Conservation (phyloP, 2,113 vertebrate genomes). For the Vanacampus margaritifer region DNA sequence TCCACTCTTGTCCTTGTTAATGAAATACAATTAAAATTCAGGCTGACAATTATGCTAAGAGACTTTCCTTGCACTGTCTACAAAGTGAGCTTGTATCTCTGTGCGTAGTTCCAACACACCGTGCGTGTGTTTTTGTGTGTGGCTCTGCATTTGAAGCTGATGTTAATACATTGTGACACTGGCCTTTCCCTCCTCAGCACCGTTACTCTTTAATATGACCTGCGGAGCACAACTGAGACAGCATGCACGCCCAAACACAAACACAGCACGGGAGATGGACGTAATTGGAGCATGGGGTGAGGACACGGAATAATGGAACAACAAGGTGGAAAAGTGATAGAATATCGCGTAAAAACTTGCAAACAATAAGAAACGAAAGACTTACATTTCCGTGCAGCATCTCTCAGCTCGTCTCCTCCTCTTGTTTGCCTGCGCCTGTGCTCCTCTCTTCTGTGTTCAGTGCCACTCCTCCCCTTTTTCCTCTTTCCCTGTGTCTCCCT, state of each 20-base stretch:
- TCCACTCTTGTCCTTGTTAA: not conserved
- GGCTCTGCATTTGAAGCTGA: constrained; percentile 34
- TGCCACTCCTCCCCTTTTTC: constrained; percentile 18
- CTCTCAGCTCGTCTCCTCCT: not conserved
- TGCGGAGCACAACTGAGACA: constrained; percentile 25
- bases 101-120: constrained; percentile 4
- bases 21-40: not conserved
- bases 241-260: constrained; percentile 2
- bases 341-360: not conserved
- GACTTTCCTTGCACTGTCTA: not conserved
- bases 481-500: constrained; percentile 25
- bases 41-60: not conserved
- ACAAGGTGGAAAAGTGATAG: not conserved
- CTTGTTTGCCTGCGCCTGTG: constrained; percentile 1
- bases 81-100: not conserved
- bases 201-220: constrained; percentile 31
- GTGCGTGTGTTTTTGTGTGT: constrained; percentile 28
- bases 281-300: constrained; percentile 16
- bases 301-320: not conserved
- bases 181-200: constrained; percentile 44
- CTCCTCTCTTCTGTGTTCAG: constrained; percentile 1
- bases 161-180: constrained; percentile 54
- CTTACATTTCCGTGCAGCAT: constrained; percentile 7
- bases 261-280: not conserved
- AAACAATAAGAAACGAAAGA: not conserved